A percentile compares a stretch with the other conserved stretches of the same genome.
These are phyloP conservation scores for Decapterus maruadsi DNA, from an alignment of 2,797 vertebrate species.

Conservation along the genomic window DNA sequence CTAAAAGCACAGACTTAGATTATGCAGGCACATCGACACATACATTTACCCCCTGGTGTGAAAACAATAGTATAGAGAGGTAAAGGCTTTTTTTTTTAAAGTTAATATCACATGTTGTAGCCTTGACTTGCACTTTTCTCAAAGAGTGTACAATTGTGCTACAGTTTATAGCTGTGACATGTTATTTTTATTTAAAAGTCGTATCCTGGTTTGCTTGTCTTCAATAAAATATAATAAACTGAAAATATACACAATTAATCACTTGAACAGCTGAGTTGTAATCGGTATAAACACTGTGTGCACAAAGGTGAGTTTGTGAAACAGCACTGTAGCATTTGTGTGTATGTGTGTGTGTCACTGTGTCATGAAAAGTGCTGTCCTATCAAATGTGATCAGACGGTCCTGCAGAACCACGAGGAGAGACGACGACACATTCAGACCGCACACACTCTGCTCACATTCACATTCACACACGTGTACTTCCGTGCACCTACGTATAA, in stretches of 20 bases:
- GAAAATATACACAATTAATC: conserved; percentile 12
- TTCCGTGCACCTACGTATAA: background rate
- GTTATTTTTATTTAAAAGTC: background rate
- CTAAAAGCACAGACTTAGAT: conserved; percentile 23
- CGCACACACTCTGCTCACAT: background rate
- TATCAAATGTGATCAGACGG: conserved; percentile 15
- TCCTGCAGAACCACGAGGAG: background rate
- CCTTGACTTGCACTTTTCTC: background rate
- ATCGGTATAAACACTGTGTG: background rate
- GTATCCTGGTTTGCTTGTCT: background rate
- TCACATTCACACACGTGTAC: background rate
- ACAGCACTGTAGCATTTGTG: background rate
- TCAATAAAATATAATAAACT: background rate
- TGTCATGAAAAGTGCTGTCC: conserved; percentile 11
- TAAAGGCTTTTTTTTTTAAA: background rate
- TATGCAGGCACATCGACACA: conserved; percentile 8
- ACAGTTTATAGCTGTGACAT: background rate
- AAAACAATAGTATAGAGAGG: background rate
- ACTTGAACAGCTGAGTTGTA: background rate
- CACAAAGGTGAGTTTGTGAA: background rate
- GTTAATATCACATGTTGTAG: background rate
- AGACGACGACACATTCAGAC: background rate
- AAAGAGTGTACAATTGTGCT: background rate
- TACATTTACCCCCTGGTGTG: conserved; percentile 3
- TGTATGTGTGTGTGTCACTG: background rate